A percentile compares a stretch with the other conserved stretches of the same genome.
Conservation (phyloP, 2,797 vertebrate genomes). For the Agapornis canus region DNA sequence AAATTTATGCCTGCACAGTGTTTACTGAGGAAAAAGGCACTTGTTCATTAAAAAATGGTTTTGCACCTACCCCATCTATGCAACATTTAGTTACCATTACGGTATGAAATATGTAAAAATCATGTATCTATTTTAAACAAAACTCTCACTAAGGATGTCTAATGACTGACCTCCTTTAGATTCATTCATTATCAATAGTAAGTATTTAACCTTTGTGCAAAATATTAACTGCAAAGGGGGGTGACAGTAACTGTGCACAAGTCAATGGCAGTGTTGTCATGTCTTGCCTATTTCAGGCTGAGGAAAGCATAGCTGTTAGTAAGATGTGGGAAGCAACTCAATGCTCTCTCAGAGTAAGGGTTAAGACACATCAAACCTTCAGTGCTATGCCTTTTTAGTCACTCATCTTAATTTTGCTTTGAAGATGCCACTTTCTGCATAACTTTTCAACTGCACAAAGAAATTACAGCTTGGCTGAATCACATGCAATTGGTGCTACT, state of each 20-base stretch:
- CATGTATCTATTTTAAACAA: neutral
- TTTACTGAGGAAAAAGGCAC: neutral
- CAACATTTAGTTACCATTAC: neutral
- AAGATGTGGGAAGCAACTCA: neutral
- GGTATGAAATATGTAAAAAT: neutral
- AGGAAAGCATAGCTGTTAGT: neutral
- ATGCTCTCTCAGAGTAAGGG: neutral
- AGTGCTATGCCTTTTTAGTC: neutral
- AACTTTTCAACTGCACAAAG: neutral
- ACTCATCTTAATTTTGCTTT: neutral
- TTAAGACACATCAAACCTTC: neutral
- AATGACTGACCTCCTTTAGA: neutral
- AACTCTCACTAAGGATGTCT: neutral
- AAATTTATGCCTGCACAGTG: neutral
- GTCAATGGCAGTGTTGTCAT: neutral
- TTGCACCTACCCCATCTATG: neutral
- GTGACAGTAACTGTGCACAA: neutral
- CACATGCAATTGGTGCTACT: neutral
- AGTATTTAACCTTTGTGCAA: neutral
- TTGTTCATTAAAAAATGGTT: neutral
- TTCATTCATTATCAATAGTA: neutral
- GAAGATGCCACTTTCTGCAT: neutral
- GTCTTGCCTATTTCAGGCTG: neutral
- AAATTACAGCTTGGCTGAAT: neutral
- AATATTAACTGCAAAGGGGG: neutral